These are phyloP conservation scores for Delichon dasypus DNA, from an alignment of 2,797 vertebrate species.

Conservation along the genomic window DNA sequence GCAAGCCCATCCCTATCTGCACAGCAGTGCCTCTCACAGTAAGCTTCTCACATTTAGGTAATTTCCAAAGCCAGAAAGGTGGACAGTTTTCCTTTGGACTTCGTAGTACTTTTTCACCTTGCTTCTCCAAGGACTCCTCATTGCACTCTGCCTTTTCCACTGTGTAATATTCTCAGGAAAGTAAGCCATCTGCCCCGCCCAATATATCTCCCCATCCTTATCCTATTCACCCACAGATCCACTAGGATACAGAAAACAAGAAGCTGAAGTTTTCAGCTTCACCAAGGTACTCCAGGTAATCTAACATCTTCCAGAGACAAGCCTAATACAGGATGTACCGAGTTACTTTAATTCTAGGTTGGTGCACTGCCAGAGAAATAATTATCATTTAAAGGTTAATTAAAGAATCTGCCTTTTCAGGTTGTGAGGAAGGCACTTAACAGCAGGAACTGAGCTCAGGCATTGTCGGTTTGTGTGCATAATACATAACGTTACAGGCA, in stretches of 20 bases:
- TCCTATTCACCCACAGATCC: background rate
- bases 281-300: background rate
- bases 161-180: background rate
- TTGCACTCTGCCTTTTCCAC: background rate
- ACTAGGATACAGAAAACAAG: background rate
- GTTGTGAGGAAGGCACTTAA: conserved; percentile 58
- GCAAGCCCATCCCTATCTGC: background rate
- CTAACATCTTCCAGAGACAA: conserved; percentile 22
- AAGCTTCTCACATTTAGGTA: background rate
- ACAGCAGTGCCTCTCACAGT: background rate
- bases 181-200: background rate
- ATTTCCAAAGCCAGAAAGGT: background rate
- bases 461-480: conserved; percentile 39
- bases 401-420: conserved; percentile 64
- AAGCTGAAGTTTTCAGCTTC: background rate
- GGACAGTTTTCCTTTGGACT: background rate
- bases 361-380: conserved; percentile 63
- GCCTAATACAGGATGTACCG: conserved; percentile 2
- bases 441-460: conserved; percentile 45
- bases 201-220: background rate
- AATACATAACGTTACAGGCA: conserved; percentile 44
- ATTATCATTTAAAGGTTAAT: conserved; percentile 76
- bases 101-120: background rate
- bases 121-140: background rate
- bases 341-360: conserved; percentile 53